Evolutionary conservation across 2,888 invertebrate species (phyloP).

Genomic region (Amphipoea oculea): DNA sequence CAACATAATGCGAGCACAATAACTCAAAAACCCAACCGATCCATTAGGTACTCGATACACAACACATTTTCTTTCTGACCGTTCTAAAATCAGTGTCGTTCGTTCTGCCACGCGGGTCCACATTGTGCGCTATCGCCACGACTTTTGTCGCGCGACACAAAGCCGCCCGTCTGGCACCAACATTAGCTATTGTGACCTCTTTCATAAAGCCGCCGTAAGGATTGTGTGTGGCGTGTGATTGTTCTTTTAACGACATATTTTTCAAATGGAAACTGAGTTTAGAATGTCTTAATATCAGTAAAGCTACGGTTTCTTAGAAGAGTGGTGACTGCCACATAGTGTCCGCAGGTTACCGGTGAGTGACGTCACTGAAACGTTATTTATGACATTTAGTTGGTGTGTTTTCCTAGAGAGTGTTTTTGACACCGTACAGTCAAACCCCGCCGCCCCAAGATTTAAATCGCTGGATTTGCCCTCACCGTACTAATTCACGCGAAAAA

Average conservation of each 20-base stretch:
- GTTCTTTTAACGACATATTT: slow-evolving; percentile 28
- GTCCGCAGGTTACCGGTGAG: not conserved
- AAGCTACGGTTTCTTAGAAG: not conserved
- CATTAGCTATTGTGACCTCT: slow-evolving; percentile 52
- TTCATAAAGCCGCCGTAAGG: slow-evolving; percentile 6
- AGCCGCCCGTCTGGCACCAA: slow-evolving; percentile 34
- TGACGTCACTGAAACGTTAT: not conserved
- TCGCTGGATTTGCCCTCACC: too few species aligned
- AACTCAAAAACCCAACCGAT: not conserved
- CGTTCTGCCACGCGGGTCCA: slow-evolving; percentile 14
- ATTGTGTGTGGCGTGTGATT: slow-evolving; percentile 31
- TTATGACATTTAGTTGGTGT: not conserved
- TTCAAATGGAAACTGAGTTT: not conserved
- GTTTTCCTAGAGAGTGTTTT: too few species aligned
- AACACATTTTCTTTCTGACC: slow-evolving; percentile 8
- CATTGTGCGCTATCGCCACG: slow-evolving; percentile 42
- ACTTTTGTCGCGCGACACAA: slow-evolving; percentile 48
- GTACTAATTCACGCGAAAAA: too few species aligned
- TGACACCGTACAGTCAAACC: not conserved
- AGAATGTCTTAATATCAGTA: not conserved
- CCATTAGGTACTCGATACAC: slow-evolving; percentile 8
- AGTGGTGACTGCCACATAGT: not conserved
- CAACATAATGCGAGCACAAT: not conserved
- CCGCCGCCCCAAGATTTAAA: too few species aligned
- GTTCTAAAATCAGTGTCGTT: not conserved